A percentile compares a stretch with the other conserved stretches of the same genome.
Evolutionary conservation across 2,797 vertebrate genomes (phyloP).

Genomic region (Thripadectes ignobilis): DNA sequence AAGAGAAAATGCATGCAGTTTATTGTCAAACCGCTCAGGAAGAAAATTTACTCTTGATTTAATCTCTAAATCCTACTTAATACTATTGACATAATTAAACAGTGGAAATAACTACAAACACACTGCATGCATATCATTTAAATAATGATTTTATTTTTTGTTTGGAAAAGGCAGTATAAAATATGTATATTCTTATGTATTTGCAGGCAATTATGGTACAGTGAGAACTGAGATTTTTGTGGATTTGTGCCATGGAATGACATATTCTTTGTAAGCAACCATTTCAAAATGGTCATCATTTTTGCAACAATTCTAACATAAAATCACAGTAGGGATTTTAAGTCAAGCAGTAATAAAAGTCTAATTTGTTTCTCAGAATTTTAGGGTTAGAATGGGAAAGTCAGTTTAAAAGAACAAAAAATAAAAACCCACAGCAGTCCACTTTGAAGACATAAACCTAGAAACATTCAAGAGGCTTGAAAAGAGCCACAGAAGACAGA

Average conservation of each 20-base stretch:
- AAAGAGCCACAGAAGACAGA: neutral
- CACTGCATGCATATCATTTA: neutral
- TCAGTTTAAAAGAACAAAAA: neutral
- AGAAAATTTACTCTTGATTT: conserved; percentile 45
- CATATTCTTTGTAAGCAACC: neutral
- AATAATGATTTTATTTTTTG: neutral
- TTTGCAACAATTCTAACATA: neutral
- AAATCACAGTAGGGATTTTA: neutral
- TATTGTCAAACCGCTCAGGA: conserved; percentile 19
- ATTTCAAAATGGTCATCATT: neutral
- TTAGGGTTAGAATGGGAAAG: neutral
- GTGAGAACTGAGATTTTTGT: neutral
- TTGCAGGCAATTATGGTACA: neutral
- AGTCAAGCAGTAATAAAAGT: neutral
- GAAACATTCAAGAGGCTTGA: neutral
- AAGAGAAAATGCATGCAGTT: neutral
- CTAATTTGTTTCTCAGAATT: neutral
- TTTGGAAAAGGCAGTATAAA: neutral
- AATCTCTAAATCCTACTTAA: conserved; percentile 42
- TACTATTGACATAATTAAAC: conserved; percentile 33
- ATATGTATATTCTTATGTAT: neutral
- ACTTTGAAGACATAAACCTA: neutral
- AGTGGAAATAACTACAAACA: conserved; percentile 20
- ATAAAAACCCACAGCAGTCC: neutral
- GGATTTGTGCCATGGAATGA: neutral